phyloP scores from a whole-genome alignment of 2,888 invertebrate genomes.

The Mythimna vitellina region DNA sequence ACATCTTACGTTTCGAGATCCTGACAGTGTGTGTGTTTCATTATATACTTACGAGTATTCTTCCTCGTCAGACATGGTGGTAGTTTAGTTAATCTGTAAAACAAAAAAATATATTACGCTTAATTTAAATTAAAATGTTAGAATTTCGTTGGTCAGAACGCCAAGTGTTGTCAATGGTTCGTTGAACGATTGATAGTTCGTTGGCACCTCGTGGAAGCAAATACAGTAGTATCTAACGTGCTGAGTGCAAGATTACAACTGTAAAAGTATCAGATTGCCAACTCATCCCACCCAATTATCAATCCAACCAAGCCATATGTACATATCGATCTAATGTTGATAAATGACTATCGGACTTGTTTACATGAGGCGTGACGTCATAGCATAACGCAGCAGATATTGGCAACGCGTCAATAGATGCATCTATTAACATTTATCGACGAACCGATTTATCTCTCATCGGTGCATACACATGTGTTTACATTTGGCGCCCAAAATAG shows the following conservation, averaged over 20 bases:
- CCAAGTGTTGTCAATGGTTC: conserved; percentile 35
- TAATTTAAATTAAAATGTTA: conserved; percentile 2
- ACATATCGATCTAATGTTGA: conserved; percentile 29
- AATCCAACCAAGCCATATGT: conserved; percentile 16
- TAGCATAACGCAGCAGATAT: conserved; percentile 48
- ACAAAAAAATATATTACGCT: conserved; percentile 64
- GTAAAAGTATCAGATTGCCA: conserved; percentile 44
- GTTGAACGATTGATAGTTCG: conserved; percentile 54
- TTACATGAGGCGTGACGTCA: conserved; percentile 51
- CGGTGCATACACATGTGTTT: conserved; percentile 57
- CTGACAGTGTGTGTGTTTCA: conserved; percentile 27
- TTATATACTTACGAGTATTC: conserved; percentile 97
- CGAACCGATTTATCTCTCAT: conserved; percentile 52
- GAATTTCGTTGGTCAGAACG: neutral
- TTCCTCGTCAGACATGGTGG: conserved; percentile 98
- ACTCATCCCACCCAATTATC: conserved; percentile 26
- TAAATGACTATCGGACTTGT: conserved; percentile 48
- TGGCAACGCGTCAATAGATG: conserved; percentile 61
- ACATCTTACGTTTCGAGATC: conserved; percentile 51
- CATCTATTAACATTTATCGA: conserved; percentile 54
- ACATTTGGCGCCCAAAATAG: conserved; percentile 58
- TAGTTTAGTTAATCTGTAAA: conserved; percentile 88
- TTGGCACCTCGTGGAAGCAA: conserved; percentile 37
- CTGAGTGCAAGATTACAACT: conserved; percentile 38
- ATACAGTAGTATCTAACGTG: conserved; percentile 27